Evolutionary conservation across 2,113 vertebrate genomes (phyloP).

Genomic region (Piprites chloris): DNA sequence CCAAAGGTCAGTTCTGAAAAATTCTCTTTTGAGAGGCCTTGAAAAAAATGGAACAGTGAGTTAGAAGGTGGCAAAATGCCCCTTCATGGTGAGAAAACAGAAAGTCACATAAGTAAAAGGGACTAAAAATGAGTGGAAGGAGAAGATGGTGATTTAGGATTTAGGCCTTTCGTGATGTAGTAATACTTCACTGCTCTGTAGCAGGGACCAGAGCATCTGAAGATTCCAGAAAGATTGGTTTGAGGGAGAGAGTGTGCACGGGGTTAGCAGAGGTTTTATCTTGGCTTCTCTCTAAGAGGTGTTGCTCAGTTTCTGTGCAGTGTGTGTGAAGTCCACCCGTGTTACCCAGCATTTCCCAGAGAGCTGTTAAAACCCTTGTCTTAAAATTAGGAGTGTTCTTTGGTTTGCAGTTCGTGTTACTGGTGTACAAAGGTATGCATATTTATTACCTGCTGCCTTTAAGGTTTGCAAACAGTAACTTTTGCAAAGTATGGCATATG

Average conservation of each 20-base stretch:
- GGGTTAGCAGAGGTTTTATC: not conserved
- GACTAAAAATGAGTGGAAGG: not conserved
- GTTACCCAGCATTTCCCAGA: not conserved
- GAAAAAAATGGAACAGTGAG: not conserved
- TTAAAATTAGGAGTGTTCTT: not conserved
- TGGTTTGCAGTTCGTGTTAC: not conserved
- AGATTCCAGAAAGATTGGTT: not conserved
- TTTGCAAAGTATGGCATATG: not conserved
- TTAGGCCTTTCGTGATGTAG: not conserved
- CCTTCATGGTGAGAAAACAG: not conserved
- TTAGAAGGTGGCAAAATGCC: not conserved
- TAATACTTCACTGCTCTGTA: not conserved
- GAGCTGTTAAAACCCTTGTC: not conserved
- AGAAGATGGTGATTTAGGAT: not conserved
- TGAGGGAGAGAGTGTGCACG: not conserved
- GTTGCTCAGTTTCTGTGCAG: not conserved
- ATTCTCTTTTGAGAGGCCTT: not conserved
- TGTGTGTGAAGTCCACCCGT: not conserved
- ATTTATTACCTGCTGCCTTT: not conserved
- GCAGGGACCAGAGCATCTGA: not conserved
- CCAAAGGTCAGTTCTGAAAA: not conserved
- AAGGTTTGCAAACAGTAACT: not conserved
- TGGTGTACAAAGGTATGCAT: not conserved
- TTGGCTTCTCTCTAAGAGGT: rapidly evolving
- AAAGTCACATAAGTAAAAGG: not conserved